Evolutionary conservation across 2,888 invertebrate genomes (phyloP).

Genomic region (Antheraea yamamai): DNA sequence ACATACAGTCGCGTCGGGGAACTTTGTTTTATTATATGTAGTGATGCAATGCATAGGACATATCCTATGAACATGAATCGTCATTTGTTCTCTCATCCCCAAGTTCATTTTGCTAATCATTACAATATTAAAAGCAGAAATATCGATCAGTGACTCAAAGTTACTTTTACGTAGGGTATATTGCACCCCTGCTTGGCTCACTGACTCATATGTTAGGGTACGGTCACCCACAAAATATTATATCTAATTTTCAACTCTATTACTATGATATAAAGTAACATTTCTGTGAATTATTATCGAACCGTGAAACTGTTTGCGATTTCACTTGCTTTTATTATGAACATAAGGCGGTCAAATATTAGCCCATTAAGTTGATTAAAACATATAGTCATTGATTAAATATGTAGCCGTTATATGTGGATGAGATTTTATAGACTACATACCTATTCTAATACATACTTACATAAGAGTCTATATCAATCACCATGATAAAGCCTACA

Average conservation of each 20-base stretch:
- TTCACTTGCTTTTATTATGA: slow-evolving; percentile 44
- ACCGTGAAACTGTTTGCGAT: slow-evolving; percentile 33
- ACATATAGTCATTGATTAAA: slow-evolving; percentile 35
- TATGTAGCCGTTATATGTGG: slow-evolving; percentile 9
- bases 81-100: slow-evolving; percentile 8
- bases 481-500: background rate
- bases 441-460: slow-evolving; percentile 25
- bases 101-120: slow-evolving; percentile 16
- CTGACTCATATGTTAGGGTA: slow-evolving; percentile 49
- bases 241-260: slow-evolving; percentile 37
- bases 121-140: slow-evolving; percentile 21
- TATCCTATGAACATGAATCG: background rate
- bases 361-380: slow-evolving; percentile 64
- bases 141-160: slow-evolving; percentile 65
- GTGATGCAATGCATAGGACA: background rate
- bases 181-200: slow-evolving; percentile 54
- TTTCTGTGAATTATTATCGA: slow-evolving; percentile 22
- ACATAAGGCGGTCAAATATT: slow-evolving; percentile 60
- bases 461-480: background rate
- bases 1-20: no score
- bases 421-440: slow-evolving; percentile 1
- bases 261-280: background rate
- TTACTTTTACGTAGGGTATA: slow-evolving; percentile 50
- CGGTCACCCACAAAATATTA: slow-evolving; percentile 6
- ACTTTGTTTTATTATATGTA: no score